These are phyloP conservation scores for Cynodonichthys magdalenae DNA, from an alignment of 2,797 vertebrate genomes.

Conservation along the genomic window DNA sequence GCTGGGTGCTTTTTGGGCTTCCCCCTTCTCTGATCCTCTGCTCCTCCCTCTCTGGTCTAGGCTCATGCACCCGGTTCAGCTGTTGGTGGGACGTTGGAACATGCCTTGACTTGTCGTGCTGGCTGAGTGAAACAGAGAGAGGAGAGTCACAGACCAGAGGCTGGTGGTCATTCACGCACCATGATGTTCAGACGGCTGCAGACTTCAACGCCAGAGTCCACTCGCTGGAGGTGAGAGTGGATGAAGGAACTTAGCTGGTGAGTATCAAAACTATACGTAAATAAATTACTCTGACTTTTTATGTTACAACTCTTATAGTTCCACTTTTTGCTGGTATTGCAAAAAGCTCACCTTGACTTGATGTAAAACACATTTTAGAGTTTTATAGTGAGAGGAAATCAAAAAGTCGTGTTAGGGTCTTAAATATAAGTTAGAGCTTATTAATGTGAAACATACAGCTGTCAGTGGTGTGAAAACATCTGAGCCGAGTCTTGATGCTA, in stretches of 20 bases:
- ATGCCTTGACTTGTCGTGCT: slow-evolving; percentile 86
- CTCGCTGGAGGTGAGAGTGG: slow-evolving; percentile 18
- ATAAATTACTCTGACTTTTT: slow-evolving; percentile 28
- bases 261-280: slow-evolving; percentile 47
- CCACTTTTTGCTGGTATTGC: slow-evolving; percentile 14
- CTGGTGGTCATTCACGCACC: slow-evolving; percentile 65
- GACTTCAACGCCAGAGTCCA: slow-evolving; percentile 31
- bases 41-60: slow-evolving; percentile 73
- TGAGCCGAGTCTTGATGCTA: slow-evolving; percentile 35
- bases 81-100: slow-evolving; percentile 77
- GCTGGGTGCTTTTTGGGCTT: slow-evolving; percentile 68
- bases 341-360: slow-evolving; percentile 23
- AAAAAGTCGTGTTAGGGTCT: slow-evolving; percentile 19
- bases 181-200: slow-evolving; percentile 24
- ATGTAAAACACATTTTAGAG: background rate
- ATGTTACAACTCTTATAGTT: slow-evolving; percentile 20
- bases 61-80: slow-evolving; percentile 66
- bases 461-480: slow-evolving; percentile 22
- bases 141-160: slow-evolving; percentile 27
- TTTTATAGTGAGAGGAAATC: slow-evolving; percentile 15
- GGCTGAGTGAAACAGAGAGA: slow-evolving; percentile 51
- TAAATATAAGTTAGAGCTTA: slow-evolving; percentile 13
- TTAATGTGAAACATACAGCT: slow-evolving; percentile 10
- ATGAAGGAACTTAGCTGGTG: slow-evolving; percentile 51
- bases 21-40: slow-evolving; percentile 72